Conservation (phyloP, 2,113 vertebrate genomes). For the Tor tambroides region DNA sequence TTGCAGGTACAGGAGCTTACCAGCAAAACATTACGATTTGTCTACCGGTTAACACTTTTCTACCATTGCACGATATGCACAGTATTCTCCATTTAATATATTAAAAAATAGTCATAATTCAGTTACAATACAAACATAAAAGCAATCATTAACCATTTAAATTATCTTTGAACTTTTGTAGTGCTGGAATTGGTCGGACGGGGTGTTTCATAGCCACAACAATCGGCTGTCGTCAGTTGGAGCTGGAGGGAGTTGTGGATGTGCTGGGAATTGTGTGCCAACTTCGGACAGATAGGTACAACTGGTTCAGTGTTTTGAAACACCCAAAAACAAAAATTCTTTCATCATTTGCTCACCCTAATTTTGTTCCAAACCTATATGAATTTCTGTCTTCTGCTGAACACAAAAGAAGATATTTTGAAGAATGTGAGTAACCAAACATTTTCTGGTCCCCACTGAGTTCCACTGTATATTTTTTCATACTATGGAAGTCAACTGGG, state of each 20-base stretch:
- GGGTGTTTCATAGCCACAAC: slow-evolving; percentile 95
- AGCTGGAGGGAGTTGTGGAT: slow-evolving; percentile 87
- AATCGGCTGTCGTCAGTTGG: slow-evolving; percentile 91
- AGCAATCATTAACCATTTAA: not conserved
- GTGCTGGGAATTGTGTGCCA: slow-evolving; percentile 88
- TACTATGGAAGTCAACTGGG: no score
- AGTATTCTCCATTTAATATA: not conserved
- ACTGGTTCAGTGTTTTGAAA: no score
- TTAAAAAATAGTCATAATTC: not conserved
- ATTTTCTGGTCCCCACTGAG: no score
- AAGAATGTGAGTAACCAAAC: no score
- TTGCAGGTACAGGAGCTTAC: slow-evolving; percentile 85
- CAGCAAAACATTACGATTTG: not conserved
- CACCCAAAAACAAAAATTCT: no score
- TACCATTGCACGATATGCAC: not conserved
- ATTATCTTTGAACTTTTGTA: slow-evolving; percentile 55
- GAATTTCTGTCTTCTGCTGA: no score
- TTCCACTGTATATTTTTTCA: no score
- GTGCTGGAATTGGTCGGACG: slow-evolving; percentile 95
- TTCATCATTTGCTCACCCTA: no score
- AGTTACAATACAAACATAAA: no score
- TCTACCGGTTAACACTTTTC: not conserved
- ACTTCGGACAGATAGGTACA: slow-evolving; percentile 90
- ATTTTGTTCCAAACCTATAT: no score
- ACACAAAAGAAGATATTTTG: no score